Conservation (phyloP, 2,797 vertebrate species). For the Alectoris magna region DNA sequence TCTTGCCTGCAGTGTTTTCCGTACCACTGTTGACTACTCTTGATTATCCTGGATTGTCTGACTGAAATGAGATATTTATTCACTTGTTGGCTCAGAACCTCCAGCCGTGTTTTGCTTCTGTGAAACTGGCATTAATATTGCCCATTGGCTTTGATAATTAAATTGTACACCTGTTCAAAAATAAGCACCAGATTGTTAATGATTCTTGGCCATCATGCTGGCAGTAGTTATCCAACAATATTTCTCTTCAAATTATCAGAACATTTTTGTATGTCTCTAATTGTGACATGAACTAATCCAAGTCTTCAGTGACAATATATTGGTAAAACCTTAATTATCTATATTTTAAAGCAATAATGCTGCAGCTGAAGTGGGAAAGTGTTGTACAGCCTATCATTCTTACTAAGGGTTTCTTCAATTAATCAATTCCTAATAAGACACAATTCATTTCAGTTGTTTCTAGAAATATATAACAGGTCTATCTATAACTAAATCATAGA, state of each 20-base stretch:
- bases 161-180: slow-evolving; percentile 75
- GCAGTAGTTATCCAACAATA: slow-evolving; percentile 60
- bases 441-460: neutral
- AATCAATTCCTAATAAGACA: neutral
- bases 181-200: slow-evolving; percentile 77
- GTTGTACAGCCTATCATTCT: neutral
- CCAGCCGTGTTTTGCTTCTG: slow-evolving; percentile 41
- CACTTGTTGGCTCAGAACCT: slow-evolving; percentile 42
- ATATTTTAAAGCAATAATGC: neutral
- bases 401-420: neutral
- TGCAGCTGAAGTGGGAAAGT: neutral
- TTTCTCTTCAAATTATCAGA: slow-evolving; percentile 69
- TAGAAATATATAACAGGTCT: neutral
- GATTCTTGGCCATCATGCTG: slow-evolving; percentile 59
- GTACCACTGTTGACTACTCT: slow-evolving; percentile 1
- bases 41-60: slow-evolving; percentile 54
- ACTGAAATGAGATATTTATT: slow-evolving; percentile 62
- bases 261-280: slow-evolving; percentile 44
- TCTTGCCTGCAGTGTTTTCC: slow-evolving; percentile 36
- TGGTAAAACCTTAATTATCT: neutral
- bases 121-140: slow-evolving; percentile 63
- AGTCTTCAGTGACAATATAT: neutral
- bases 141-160: slow-evolving; percentile 72
- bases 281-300: slow-evolving; percentile 25
- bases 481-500: neutral